phyloP scores from a whole-genome alignment of 2,113 vertebrate species.

The Oncorhynchus tshawytscha region DNA sequence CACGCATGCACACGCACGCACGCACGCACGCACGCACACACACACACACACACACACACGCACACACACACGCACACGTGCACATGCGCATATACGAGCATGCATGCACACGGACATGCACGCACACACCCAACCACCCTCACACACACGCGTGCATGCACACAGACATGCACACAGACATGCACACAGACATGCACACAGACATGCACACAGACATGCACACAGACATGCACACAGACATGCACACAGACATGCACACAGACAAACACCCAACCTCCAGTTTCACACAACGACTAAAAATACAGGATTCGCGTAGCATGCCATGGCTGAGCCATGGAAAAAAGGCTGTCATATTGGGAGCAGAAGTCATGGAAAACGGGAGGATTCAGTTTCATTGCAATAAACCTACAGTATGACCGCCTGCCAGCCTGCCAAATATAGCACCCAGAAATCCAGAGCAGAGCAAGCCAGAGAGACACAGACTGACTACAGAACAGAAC shows the following conservation, averaged over 20 bases:
- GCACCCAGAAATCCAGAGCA: slow-evolving; percentile 32
- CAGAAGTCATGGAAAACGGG: slow-evolving; percentile 70
- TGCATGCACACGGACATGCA: too few relatives aligned
- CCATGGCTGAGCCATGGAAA: slow-evolving; percentile 59
- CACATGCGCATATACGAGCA: neutral
- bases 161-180: neutral
- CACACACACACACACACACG: neutral
- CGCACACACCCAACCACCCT: neutral
- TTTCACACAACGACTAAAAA: slow-evolving; percentile 71
- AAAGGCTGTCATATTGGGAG: slow-evolving; percentile 67
- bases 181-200: neutral
- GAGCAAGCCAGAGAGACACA: slow-evolving; percentile 10
- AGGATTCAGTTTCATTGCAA: slow-evolving; percentile 71
- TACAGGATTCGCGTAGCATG: slow-evolving; percentile 56
- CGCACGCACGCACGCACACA: neutral
- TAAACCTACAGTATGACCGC: slow-evolving; percentile 45
- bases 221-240: neutral
- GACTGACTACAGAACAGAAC: neutral
- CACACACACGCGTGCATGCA: too few relatives aligned
- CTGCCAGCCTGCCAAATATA: slow-evolving; percentile 58
- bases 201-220: neutral
- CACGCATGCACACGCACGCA: too few relatives aligned
- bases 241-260: neutral
- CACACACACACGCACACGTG: neutral
- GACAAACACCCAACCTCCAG: slow-evolving; percentile 38